Evolutionary conservation across 2,797 vertebrate species (phyloP), one percentile per base, ranked within the genome.

Genomic region (Novumbra hubbsi): DNA sequence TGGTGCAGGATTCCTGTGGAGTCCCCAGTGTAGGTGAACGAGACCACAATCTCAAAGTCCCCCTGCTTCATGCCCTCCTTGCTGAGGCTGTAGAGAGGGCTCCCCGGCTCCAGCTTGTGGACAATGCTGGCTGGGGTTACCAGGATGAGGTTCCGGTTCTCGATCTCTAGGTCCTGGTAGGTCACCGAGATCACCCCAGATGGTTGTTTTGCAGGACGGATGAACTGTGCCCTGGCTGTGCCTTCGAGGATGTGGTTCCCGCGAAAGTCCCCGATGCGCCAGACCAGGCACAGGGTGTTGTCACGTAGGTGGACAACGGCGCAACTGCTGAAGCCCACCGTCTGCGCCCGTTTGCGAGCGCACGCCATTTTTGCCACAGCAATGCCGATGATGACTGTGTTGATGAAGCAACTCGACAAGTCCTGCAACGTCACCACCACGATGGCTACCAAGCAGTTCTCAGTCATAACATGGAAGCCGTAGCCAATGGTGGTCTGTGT

Each of bases 401-500:
- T 95, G 0, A 99, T 93, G 77, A 98, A 83, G 87, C 95, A 96
- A 81, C 97, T 96, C 0, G 97, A 78, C 3, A 99, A 84, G 0
- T 94, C 94, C 81, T 99, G 98, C 7, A 96, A 81, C 3, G 95
- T 94, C 5, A 97, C 93, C 28, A 88, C 63, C 2, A 95, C 85
- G 65, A 99, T 95, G 0, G 97, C 97, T 0, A 86, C 73, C 0
- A 95, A 93, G 71, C 97, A 99, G 81, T 95, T 95, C 78, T 97
- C 98, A 0, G 94, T 95, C 83, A 96, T 95, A 0, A 92, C 94
- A 69, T 96, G 94, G 78, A 88, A 92, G 1, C 98, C 98, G 0
- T 97, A 99, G 2, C 98, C 98, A 0, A 99, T 99, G 74, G 98
- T 98, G 0, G 96, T 95, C 65, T 99, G 97, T 0, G 97, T 98